Conservation (phyloP, 92 coral and sea anemone genomes). For the Palythoa heliodiscus region DNA sequence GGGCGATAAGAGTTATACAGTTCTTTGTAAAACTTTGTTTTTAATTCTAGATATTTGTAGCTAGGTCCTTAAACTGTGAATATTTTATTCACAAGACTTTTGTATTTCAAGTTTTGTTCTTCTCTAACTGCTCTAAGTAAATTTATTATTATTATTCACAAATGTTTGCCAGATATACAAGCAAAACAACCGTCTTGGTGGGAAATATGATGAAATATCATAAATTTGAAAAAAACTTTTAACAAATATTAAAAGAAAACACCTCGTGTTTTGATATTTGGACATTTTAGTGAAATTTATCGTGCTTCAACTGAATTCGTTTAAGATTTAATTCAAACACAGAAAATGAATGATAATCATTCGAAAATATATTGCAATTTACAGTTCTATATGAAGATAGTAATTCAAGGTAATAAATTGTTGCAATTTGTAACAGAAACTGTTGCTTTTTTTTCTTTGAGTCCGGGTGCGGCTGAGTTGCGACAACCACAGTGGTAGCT, state of each 20-base stretch:
- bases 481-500: slow-evolving; percentile 4
- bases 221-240: neutral
- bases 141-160: too few relatives aligned
- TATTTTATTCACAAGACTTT: neutral
- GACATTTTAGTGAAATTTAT: slow-evolving; percentile 21
- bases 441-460: neutral
- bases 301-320: neutral
- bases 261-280: slow-evolving; percentile 24
- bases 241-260: neutral
- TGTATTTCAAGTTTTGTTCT: slow-evolving; percentile 1
- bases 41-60: neutral
- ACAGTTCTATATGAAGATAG: slow-evolving; percentile 19
- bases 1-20: neutral
- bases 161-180: slow-evolving; percentile 9
- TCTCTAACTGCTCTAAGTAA: neutral
- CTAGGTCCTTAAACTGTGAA: neutral
- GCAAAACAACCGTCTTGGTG: slow-evolving; percentile 16
- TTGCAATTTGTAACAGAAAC: slow-evolving; percentile 39
- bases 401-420: slow-evolving; percentile 32
- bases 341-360: slow-evolving; percentile 20
- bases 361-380: slow-evolving; percentile 38
- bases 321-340: slow-evolving; percentile 28
- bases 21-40: neutral
- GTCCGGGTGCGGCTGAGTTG: slow-evolving; percentile 13
- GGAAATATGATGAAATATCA: slow-evolving; percentile 9